These are phyloP conservation scores for Actinemys pallida DNA, from an alignment of 2,113 vertebrate species.

Conservation along the genomic window DNA sequence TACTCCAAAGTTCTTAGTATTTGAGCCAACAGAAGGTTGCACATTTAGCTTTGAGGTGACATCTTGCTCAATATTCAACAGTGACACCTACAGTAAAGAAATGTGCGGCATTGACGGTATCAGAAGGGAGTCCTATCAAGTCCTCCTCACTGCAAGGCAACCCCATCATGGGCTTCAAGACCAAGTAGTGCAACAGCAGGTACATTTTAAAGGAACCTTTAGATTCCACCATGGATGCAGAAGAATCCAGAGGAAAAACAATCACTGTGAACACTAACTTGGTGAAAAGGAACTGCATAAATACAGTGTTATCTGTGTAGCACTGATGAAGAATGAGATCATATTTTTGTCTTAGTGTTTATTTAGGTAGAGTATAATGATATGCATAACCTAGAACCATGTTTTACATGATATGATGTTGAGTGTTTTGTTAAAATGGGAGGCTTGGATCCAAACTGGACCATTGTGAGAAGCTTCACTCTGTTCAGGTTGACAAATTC, in stretches of 20 bases:
- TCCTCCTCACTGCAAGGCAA: background rate
- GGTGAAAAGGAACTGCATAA: background rate
- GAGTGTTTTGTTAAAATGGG: background rate
- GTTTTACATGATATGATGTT: background rate
- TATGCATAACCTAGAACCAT: background rate
- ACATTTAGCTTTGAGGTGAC: background rate
- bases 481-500: background rate
- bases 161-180: background rate
- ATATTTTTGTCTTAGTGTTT: background rate
- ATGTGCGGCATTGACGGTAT: background rate
- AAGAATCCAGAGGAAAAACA: background rate
- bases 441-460: rapidly evolving
- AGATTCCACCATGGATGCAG: background rate
- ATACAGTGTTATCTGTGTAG: background rate
- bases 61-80: background rate
- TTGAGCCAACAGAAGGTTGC: too few relatives aligned
- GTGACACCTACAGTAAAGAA: background rate
- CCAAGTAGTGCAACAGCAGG: rapidly evolving
- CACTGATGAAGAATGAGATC: background rate
- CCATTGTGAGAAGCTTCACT: background rate
- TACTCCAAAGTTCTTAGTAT: too few relatives aligned
- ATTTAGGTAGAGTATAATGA: background rate
- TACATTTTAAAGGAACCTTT: background rate
- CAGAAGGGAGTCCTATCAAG: background rate
- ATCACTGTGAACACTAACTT: background rate